Conservation (phyloP, 2,113 vertebrate genomes). For the Lepidothrix coronata region DNA sequence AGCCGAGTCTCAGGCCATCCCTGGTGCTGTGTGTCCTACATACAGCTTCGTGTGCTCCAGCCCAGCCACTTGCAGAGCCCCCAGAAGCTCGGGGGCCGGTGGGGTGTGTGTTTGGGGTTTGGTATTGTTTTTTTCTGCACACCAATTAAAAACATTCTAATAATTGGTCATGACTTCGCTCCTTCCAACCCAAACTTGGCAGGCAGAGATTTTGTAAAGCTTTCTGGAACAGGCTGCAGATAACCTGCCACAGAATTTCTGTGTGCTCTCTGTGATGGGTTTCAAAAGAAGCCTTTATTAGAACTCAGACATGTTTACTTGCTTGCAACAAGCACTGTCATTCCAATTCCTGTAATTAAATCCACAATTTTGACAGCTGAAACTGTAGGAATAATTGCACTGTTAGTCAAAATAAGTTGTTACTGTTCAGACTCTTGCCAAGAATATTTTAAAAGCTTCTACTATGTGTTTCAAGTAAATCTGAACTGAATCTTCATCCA, state of each 20-base stretch:
- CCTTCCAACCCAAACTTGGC: conserved; percentile 28
- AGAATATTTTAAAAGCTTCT: conserved; percentile 7
- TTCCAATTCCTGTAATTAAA: conserved; percentile 51
- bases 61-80: background rate
- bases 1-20: background rate
- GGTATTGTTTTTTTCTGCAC: background rate
- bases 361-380: conserved; percentile 19
- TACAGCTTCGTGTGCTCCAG: background rate
- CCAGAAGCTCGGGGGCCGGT: background rate
- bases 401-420: conserved; percentile 5
- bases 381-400: conserved; percentile 29
- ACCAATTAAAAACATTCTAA: conserved; percentile 44
- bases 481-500: background rate
- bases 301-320: background rate
- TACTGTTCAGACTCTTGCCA: background rate
- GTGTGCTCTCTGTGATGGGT: background rate
- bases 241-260: conserved; percentile 20
- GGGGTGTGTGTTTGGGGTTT: background rate
- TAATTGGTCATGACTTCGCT: conserved; percentile 27
- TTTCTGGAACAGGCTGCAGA: conserved; percentile 17
- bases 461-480: background rate
- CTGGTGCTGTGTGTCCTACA: background rate
- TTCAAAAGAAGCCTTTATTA: conserved; percentile 41
- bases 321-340: background rate
- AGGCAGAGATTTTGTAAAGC: background rate